Base-by-base conservation (phyloP, 2,113 vertebrate species). In the Labeo catla region DNA sequence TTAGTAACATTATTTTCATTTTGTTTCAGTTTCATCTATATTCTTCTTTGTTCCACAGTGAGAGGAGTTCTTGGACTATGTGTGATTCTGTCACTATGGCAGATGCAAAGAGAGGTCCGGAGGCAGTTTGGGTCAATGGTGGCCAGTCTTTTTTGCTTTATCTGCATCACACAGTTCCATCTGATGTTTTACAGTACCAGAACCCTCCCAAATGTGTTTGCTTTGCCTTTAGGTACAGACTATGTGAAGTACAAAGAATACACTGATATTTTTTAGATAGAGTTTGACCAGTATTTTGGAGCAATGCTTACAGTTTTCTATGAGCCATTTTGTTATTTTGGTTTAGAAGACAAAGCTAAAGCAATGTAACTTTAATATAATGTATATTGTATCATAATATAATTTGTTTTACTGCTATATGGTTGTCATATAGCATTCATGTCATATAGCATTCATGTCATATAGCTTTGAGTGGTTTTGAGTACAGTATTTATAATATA, bases 171-270 rank as follows among this genome's bases (percentile, higher is more conserved):
- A 1, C 98, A 99, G 92, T 99, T 99, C 92, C 98, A 99, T 86
- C 92, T 99, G 13, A 97, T 99, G 97, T 99, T 99, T 92, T 99
- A 99, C 93, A 97, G 97, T 92, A 96, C 97, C 0, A 94, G 98
- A 87, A 97, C 96, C 0, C 96, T 99, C 13, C 98, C 98, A 16
- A 99, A 99, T 47, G 92, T 97, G 36, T 96, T 99, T 87, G 98
- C 97, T 0, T 93, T 99, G 76, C 96, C 97, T 1, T 49, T 98
- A 90, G 98, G 98, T 99, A 93, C 28, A 47, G 8, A 19, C 52
- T 79, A 6, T 79, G 12, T 39, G 19, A 19, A 36, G 16, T n/a
- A 36, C 10, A 43, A 45, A 8, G 8, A 21, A 9, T 11, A 19
- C 23, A 78, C 13, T 50, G 49, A 50, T 4, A 50, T 50, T 10